Evolutionary conservation across 1,140 invertebrate species (phyloP).

Genomic region (Zaprionus africanus): DNA sequence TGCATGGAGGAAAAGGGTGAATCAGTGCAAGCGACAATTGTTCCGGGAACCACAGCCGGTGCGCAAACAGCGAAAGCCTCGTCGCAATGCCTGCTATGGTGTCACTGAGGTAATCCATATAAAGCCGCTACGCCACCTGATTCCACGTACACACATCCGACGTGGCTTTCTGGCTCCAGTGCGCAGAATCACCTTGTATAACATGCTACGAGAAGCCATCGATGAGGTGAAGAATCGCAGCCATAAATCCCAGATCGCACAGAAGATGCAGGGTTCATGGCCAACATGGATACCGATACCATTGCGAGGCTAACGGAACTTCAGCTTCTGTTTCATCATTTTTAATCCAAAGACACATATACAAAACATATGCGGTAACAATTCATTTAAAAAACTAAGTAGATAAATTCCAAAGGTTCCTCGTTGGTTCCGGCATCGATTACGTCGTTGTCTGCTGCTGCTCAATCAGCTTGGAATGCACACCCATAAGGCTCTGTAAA

Average conservation of each 20-base stretch:
- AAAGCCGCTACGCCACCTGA: slow-evolving; percentile 46
- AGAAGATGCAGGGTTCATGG: slow-evolving; percentile 53
- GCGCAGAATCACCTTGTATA: slow-evolving; percentile 23
- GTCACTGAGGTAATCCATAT: slow-evolving; percentile 48
- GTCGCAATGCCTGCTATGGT: slow-evolving; percentile 21
- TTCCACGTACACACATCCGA: slow-evolving; percentile 42
- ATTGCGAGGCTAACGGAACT: slow-evolving; percentile 35
- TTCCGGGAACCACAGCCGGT: slow-evolving; percentile 47
- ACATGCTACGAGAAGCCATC: slow-evolving; percentile 57
- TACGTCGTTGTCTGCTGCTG: slow-evolving; percentile 50
- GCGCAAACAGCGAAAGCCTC: slow-evolving; percentile 32
- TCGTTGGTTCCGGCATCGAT: not conserved
- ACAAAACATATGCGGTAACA: not conserved
- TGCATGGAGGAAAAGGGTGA: slow-evolving; percentile 20
- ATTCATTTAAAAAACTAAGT: not conserved
- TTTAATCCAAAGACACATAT: not conserved
- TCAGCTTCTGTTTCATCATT: slow-evolving; percentile 10
- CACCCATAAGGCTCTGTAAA: slow-evolving; percentile 78
- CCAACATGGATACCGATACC: slow-evolving; percentile 42
- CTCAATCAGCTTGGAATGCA: slow-evolving; percentile 76
- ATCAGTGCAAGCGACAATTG: slow-evolving; percentile 67
- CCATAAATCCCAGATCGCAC: slow-evolving; percentile 32
- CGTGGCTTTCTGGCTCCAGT: slow-evolving; percentile 47
- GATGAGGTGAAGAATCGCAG: slow-evolving; percentile 25
- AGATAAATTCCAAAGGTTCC: not conserved